Conservation (phyloP, 2,113 vertebrate genomes). For the Promerops cafer region DNA sequence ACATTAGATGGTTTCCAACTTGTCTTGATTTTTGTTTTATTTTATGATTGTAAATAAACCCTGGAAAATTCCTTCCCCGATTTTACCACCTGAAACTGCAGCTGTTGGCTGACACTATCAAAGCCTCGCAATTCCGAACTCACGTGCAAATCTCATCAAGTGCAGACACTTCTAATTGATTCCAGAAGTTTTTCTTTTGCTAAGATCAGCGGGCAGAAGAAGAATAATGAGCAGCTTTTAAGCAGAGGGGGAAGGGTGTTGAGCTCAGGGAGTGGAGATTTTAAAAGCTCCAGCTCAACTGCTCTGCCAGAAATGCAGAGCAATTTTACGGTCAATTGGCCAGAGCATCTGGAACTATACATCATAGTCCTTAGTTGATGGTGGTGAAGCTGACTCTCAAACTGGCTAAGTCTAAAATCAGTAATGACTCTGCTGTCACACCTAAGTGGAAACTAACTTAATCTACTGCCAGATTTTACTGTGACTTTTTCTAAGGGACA, state of each 20-base stretch:
- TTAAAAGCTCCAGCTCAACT: constrained; percentile 77
- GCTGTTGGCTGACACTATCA: constrained; percentile 84
- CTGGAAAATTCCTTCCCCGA: constrained; percentile 72
- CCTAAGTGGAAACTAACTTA: constrained; percentile 67
- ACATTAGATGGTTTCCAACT: constrained; percentile 55
- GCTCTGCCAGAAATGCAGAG: constrained; percentile 81
- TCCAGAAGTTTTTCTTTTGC: constrained; percentile 87
- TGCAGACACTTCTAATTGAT: constrained; percentile 92
- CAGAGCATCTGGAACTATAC: constrained; percentile 90
- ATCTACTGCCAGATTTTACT: constrained; percentile 54
- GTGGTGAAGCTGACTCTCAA: constrained; percentile 77
- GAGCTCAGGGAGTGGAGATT: constrained; percentile 72
- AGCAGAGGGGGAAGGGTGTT: constrained; percentile 70
- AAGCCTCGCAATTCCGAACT: constrained; percentile 76
- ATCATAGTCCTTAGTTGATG: constrained; percentile 76
- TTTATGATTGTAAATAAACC: constrained; percentile 81
- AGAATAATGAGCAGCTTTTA: constrained; percentile 85
- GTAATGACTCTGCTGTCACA: constrained; percentile 74
- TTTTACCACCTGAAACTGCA: constrained; percentile 91
- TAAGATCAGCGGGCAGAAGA: constrained; percentile 76
- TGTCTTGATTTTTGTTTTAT: constrained; percentile 67
- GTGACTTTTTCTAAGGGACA: constrained; percentile 53
- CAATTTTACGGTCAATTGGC: constrained; percentile 99
- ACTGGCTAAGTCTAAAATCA: constrained; percentile 65
- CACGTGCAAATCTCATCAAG: constrained; percentile 96